phyloP scores from a whole-genome alignment of 2,888 invertebrate genomes.

The Diarsia mendica region DNA sequence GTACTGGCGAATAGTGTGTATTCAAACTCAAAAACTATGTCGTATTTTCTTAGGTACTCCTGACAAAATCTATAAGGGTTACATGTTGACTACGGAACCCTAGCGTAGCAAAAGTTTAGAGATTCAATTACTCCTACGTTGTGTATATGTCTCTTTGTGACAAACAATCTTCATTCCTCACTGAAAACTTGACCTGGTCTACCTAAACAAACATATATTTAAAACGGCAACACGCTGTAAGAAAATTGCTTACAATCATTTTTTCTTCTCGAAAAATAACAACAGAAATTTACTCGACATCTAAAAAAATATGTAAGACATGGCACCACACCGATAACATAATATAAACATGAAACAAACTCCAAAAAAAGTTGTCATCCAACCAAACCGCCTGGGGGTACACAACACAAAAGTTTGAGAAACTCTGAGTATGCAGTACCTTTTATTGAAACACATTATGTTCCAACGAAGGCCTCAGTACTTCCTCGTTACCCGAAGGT shows the following conservation, averaged over 20 bases:
- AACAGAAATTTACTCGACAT: background rate
- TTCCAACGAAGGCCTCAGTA: constrained; percentile 38
- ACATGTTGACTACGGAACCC: too few relatives aligned
- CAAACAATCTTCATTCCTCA: too few relatives aligned
- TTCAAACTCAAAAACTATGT: background rate
- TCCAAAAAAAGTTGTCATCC: constrained; percentile 20
- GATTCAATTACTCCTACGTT: too few relatives aligned
- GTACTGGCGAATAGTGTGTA: background rate
- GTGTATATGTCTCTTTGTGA: too few relatives aligned
- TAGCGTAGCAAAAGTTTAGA: too few relatives aligned
- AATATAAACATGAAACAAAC: constrained; percentile 12
- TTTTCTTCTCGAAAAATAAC: background rate
- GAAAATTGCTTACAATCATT: too few relatives aligned
- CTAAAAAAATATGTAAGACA: background rate
- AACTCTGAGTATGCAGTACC: constrained; percentile 44
- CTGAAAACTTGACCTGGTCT: too few relatives aligned
- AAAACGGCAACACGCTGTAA: too few relatives aligned
- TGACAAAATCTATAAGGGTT: too few relatives aligned
- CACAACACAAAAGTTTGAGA: constrained; percentile 49
- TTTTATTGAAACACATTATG: constrained; percentile 64
- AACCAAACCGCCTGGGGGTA: constrained; percentile 18
- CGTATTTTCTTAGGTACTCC: too few relatives aligned
- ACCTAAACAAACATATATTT: too few relatives aligned
- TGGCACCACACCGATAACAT: constrained; percentile 6
- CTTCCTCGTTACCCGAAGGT: constrained; percentile 54